These are phyloP conservation scores for Harpegnathos saltator DNA, from an alignment of 1,140 invertebrate species.

Conservation along the genomic window DNA sequence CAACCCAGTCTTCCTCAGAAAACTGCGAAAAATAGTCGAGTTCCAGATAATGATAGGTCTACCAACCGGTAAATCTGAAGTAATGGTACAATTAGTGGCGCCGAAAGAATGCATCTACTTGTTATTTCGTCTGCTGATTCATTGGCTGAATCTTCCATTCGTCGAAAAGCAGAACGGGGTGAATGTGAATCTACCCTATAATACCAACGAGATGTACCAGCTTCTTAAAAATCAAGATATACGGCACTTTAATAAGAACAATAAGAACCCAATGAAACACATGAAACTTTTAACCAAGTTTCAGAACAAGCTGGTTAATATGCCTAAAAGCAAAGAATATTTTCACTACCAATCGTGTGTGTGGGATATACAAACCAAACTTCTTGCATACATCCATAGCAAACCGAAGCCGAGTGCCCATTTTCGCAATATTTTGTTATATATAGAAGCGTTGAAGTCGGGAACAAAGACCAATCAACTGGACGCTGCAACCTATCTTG, in stretches of 20 bases:
- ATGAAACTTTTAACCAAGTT: no score
- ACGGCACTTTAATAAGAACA: no score
- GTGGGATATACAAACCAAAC: no score
- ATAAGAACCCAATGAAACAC: no score
- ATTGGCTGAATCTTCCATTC: constrained; percentile 59
- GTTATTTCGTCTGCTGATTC: constrained; percentile 10
- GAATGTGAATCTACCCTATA: constrained; percentile 41
- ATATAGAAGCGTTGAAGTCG: no score
- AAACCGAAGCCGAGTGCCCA: not conserved
- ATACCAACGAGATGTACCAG: not conserved
- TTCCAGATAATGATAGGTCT: constrained; percentile 62
- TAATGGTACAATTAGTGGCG: constrained; percentile 29
- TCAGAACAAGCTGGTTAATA: no score
- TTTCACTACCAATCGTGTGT: no score
- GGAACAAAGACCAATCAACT: not conserved
- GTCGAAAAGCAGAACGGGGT: constrained; percentile 63
- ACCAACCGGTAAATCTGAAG: no score
- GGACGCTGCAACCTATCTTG: constrained; percentile 35
- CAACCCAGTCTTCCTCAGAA: constrained; percentile 15
- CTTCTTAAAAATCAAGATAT: not conserved
- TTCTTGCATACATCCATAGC: not conserved
- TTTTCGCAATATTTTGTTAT: not conserved
- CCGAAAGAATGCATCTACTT: not conserved
- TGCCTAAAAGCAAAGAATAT: no score
- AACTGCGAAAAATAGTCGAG: not conserved